phyloP scores from a whole-genome alignment of 2,113 vertebrate genomes.

The Serilophus lunatus region DNA sequence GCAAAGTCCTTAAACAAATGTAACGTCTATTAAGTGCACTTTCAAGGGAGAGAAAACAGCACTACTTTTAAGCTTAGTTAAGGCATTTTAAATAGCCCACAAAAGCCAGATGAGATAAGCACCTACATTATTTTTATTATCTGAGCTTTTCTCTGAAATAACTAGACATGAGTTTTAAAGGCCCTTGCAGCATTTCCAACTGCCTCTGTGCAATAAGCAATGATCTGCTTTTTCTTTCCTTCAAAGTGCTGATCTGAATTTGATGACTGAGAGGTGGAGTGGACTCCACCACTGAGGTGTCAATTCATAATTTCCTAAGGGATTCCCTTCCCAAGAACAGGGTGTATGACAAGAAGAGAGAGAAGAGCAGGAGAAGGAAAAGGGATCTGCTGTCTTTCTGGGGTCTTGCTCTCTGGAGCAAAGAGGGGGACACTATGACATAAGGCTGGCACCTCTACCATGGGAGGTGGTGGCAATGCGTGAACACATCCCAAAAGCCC shows the following conservation, averaged over 20 bases:
- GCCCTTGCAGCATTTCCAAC: not conserved
- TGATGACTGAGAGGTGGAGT: not conserved
- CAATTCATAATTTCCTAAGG: not conserved
- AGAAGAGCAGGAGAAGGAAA: not conserved
- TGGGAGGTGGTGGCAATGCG: not conserved
- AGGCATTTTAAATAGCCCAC: not conserved
- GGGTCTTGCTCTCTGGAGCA: not conserved
- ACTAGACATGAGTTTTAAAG: not conserved
- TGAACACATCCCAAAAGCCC: not conserved
- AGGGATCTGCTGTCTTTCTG: not conserved
- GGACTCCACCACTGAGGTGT: too few species aligned
- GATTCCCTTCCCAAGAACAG: not conserved
- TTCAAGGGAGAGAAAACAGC: not conserved
- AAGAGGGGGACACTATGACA: too few species aligned
- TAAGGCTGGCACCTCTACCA: not conserved
- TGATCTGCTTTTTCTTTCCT: not conserved
- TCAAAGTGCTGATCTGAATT: not conserved
- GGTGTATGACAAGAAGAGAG: not conserved
- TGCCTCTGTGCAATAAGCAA: not conserved
- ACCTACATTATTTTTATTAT: not conserved
- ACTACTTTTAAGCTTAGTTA: not conserved
- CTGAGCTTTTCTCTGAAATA: not conserved
- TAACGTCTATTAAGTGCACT: not conserved
- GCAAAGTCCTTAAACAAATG: not conserved
- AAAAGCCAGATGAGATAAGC: not conserved